Percentiles rank a stretch among this genome's conserved stretches.
These are phyloP conservation scores for Cyphomyrus discorhynchus DNA, from an alignment of 2,113 vertebrate genomes.

Conservation along the genomic window DNA sequence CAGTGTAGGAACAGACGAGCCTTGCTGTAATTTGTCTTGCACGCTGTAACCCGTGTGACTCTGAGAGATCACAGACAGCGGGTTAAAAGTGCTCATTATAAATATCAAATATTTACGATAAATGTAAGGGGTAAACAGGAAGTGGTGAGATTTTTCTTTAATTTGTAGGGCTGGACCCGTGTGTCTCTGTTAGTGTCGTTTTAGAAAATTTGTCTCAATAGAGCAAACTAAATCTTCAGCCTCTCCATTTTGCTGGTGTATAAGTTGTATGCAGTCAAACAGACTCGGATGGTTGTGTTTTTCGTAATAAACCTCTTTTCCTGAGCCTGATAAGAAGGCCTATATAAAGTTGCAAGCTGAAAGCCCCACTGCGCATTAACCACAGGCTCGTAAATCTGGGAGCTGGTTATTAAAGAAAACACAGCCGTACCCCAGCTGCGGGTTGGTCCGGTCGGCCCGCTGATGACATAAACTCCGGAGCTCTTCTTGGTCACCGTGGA, in stretches of 20 bases:
- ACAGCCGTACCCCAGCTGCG: not conserved
- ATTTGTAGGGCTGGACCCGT: not conserved
- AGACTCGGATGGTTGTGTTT: not conserved
- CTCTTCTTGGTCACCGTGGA: conserved; percentile 27
- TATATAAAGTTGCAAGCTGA: not conserved
- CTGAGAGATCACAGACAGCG: not conserved
- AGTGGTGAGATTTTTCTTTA: not conserved
- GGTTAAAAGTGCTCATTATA: not conserved
- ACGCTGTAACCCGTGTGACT: not conserved
- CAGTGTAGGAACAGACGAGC: not conserved
- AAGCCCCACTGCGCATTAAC: not conserved
- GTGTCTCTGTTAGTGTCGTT: not conserved
- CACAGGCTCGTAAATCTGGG: not conserved
- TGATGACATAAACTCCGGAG: conserved; percentile 18
- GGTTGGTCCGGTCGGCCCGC: conserved; percentile 14
- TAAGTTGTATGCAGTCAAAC: not conserved
- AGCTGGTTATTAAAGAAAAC: not conserved
- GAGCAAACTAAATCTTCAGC: not conserved
- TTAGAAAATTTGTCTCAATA: not conserved
- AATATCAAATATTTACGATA: not conserved
- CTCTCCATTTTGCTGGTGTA: not conserved
- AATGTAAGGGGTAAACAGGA: not conserved
- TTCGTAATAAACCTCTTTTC: not conserved
- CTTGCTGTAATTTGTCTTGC: not conserved
- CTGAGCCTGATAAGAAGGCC: not conserved